Evolutionary conservation across 2,113 vertebrate genomes (phyloP).

Genomic region (Actenoides hombroni): DNA sequence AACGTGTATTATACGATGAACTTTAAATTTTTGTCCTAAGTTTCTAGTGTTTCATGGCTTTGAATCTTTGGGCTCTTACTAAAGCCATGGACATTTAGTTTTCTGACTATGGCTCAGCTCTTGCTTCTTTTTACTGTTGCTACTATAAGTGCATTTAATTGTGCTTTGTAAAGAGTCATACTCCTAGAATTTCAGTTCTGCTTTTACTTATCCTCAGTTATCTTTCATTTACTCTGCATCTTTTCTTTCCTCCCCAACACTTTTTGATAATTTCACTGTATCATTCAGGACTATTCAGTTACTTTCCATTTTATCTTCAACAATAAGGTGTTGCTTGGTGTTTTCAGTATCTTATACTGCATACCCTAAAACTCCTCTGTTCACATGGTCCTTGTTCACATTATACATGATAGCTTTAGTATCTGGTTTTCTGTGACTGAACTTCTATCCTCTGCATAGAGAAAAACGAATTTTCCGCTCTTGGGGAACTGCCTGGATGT

Average conservation of each 20-base stretch:
- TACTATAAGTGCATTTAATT: background rate
- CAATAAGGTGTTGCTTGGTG: background rate
- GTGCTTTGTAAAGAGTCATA: background rate
- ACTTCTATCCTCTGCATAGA: background rate
- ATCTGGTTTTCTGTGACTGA: background rate
- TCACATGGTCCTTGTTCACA: background rate
- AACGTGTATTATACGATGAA: background rate
- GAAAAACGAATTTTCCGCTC: background rate
- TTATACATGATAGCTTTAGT: background rate
- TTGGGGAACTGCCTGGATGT: background rate
- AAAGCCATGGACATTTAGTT: background rate
- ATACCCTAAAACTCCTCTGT: background rate
- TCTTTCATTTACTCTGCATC: background rate
- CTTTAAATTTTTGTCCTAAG: background rate
- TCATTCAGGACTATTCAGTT: background rate
- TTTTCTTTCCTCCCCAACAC: background rate
- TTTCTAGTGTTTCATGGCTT: background rate
- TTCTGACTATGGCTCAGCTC: background rate
- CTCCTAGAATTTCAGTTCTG: background rate
- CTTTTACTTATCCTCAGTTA: background rate
- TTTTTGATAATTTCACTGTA: background rate
- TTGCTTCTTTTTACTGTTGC: background rate
- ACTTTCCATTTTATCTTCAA: background rate
- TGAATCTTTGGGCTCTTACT: background rate
- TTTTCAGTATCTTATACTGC: background rate